A percentile compares a stretch with the other conserved stretches of the same genome.
phyloP scores from a whole-genome alignment of 2,888 invertebrate species.

The Steinernema scapterisci region DNA sequence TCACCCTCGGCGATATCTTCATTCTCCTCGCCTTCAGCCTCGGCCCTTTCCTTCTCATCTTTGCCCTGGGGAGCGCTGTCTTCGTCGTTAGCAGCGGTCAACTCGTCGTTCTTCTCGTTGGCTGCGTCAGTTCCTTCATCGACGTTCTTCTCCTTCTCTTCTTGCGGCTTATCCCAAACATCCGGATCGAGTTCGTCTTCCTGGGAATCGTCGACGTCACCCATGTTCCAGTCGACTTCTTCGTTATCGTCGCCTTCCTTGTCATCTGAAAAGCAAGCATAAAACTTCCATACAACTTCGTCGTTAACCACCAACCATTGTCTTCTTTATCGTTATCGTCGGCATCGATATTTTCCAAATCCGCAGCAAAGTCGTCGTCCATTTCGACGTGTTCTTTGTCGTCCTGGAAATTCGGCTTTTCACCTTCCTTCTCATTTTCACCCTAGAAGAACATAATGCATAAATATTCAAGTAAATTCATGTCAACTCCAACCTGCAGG shows the following conservation, averaged over 20 bases:
- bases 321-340: conserved; percentile 42
- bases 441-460: conserved; percentile 1
- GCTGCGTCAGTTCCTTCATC: conserved; percentile 43
- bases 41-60: conserved; percentile 77
- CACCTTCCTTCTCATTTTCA: conserved; percentile 38
- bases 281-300: conserved; percentile 75
- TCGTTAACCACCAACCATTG: not conserved
- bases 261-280: conserved; percentile 79
- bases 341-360: conserved; percentile 60
- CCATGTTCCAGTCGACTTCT: conserved; percentile 71
- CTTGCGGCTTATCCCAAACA: conserved; percentile 85
- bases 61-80: conserved; percentile 68
- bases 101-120: conserved; percentile 52
- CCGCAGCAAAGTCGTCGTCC: conserved; percentile 66
- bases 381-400: conserved; percentile 79
- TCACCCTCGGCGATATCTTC: conserved; percentile 73
- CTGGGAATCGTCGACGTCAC: conserved; percentile 73
- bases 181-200: conserved; percentile 87
- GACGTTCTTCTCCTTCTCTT: conserved; percentile 45
- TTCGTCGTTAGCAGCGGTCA: conserved; percentile 70
- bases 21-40: conserved; percentile 70
- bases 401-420: conserved; percentile 46
- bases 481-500: conserved; percentile 43
- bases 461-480: conserved; percentile 23
- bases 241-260: conserved; percentile 78